Conservation (phyloP, 64 coral and sea anemone genomes). For the Montipora cactus region DNA sequence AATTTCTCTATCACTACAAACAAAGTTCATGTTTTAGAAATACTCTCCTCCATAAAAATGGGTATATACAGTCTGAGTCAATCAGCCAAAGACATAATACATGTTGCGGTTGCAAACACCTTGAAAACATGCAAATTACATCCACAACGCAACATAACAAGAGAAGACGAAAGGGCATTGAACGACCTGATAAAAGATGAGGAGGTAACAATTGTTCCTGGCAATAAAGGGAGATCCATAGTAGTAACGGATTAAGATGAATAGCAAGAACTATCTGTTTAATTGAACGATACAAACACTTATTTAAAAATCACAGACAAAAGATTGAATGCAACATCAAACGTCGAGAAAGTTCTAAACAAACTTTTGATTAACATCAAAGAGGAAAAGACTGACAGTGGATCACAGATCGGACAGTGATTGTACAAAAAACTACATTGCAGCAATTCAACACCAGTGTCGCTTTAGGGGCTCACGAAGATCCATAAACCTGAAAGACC, state of each 20-base stretch:
- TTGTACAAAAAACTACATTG: no score
- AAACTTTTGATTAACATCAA: neutral
- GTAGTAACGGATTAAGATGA: neutral
- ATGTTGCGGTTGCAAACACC: no score
- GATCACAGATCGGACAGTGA: no score
- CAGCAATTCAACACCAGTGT: no score
- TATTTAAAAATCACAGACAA: slow-evolving; percentile 52
- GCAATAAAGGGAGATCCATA: slow-evolving; percentile 32
- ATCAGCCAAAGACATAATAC: neutral
- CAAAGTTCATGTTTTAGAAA: neutral
- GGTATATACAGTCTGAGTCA: neutral
- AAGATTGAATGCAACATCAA: slow-evolving; percentile 38
- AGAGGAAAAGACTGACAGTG: neutral
- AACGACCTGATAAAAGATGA: neutral
- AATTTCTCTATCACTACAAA: neutral
- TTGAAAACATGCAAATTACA: no score
- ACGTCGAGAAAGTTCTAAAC: slow-evolving; percentile 24
- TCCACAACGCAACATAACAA: slow-evolving; percentile 1
- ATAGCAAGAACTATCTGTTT: slow-evolving; percentile 1
- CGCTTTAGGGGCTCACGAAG: no score
- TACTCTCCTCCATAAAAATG: neutral
- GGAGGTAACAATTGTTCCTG: slow-evolving; percentile 41
- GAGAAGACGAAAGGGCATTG: slow-evolving; percentile 7
- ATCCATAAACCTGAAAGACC: no score
- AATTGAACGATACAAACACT: slow-evolving; percentile 16